phyloP scores from a whole-genome alignment of 2,113 vertebrate genomes.

The Smithornis capensis region DNA sequence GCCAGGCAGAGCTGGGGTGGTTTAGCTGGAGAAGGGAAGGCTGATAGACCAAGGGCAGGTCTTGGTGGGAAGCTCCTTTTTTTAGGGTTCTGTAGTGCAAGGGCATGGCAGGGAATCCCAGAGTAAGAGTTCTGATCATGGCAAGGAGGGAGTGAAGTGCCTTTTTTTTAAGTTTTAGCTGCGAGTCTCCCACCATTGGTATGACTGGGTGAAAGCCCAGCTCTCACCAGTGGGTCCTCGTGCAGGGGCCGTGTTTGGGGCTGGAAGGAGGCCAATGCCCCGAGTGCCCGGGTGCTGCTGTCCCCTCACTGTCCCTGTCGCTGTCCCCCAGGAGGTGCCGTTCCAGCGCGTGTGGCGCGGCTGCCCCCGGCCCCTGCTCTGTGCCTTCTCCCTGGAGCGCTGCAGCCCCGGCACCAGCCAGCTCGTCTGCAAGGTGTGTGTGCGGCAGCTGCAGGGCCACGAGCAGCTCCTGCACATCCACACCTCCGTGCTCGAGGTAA shows the following conservation, averaged over 20 bases:
- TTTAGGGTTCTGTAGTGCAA: not conserved
- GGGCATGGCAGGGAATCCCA: not conserved
- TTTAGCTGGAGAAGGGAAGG: not conserved
- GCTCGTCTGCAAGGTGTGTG: conserved; percentile 95
- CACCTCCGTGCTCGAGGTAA: conserved; percentile 91
- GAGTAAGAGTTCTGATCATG: not conserved
- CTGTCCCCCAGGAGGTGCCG: conserved; percentile 85
- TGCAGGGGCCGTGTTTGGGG: not conserved
- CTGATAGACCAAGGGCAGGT: not conserved
- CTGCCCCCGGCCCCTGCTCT: conserved; percentile 90
- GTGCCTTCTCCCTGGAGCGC: conserved; percentile 96
- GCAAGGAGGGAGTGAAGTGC: not conserved
- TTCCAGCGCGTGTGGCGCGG: conserved; percentile 95
- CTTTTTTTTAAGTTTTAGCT: not conserved
- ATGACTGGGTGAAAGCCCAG: not conserved
- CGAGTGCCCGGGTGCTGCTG: not conserved
- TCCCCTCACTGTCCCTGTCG: not conserved
- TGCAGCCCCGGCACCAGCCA: conserved; percentile 87
- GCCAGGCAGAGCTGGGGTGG: not conserved
- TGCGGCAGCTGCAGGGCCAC: conserved; percentile 94
- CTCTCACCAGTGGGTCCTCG: not conserved
- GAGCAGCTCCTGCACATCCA: conserved; percentile 96
- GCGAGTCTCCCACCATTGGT: not conserved
- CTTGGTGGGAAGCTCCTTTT: not conserved
- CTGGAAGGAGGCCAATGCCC: not conserved